Percentiles rank a stretch among this genome's conserved stretches.
Evolutionary conservation across 1,140 invertebrate genomes (phyloP).

Genomic region (Drosophila tropicalis): DNA sequence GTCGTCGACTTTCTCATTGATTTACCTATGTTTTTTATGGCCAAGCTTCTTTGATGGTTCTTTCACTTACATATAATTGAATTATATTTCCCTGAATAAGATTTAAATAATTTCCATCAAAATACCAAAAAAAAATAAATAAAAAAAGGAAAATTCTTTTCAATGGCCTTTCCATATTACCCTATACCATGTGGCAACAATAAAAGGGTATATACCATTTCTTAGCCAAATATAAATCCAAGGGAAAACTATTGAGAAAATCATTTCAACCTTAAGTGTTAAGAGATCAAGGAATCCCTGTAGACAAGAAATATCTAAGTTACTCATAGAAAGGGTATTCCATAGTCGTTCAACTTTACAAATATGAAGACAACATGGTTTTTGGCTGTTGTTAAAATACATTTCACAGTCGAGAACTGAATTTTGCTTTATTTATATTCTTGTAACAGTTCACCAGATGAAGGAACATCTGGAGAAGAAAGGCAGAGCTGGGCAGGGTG

Average conservation of each 20-base stretch:
- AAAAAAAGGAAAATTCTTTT: not conserved
- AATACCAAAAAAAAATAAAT: not conserved
- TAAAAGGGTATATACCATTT: not conserved
- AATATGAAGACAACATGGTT: not conserved
- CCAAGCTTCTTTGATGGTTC: constrained; percentile 6
- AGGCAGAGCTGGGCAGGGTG: not conserved
- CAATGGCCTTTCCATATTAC: not conserved
- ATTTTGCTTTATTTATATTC: constrained; percentile 52
- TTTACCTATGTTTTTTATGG: constrained; percentile 13
- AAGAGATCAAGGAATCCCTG: too few relatives aligned
- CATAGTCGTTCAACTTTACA: not conserved
- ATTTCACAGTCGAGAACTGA: constrained; percentile 55
- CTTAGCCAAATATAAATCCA: too few relatives aligned
- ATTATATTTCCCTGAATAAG: constrained; percentile 10
- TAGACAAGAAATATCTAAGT: too few relatives aligned
- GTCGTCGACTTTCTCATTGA: not conserved
- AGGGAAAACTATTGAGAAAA: too few relatives aligned
- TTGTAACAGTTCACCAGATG: constrained; percentile 42
- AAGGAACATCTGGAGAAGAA: constrained; percentile 20
- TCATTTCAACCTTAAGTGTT: too few relatives aligned
- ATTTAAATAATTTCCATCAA: constrained; percentile 11
- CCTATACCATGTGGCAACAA: not conserved
- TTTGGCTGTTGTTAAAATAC: constrained; percentile 38
- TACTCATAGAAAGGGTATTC: not conserved
- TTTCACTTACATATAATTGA: constrained; percentile 12